Base-by-base conservation (phyloP, 2,888 invertebrate species). In the Cryptus armator region DNA sequence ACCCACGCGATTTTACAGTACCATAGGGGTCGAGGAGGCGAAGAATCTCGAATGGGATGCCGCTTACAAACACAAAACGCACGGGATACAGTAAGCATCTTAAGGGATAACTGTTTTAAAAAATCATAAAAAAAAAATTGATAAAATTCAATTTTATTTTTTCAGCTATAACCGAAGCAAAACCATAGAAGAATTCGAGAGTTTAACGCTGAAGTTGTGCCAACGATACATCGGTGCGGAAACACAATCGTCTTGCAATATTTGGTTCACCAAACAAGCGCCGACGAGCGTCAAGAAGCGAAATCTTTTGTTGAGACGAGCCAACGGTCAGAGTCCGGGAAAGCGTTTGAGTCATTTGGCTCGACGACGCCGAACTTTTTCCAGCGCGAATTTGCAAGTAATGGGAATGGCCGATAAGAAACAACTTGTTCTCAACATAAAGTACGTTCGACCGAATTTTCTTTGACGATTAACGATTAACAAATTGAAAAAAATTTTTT, bases 301-400 rank as follows among this genome's bases (percentile, higher is more conserved):
- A 53, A 95, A 94, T 89, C 91, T 95, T 83, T 94, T 96, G 46
- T 95, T 95, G 84, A 95, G 95, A 95, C 94, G 94, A 81, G 91
- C 91, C 85, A 92, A 94, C 44, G 94, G 94, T 4, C 94, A 97
- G 91, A 97, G 97, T 1, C 97, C 97, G 0, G 97, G 97, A 0
- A 95, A 97, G 83, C 95, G 97, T 6, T 93, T 97, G 19, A 97
- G 97, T 82, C 97, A 97, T 91, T 94, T 97, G 89, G 97, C 97
- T 1, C 95, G 96, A 78, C 94, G 97, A 7, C 95, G 97, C 72
- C 96, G 96, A 88, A 96, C 97, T 1, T 97, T 97, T 93, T 97
- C 97, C 78, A 97, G 96, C 66, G 96, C 96, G 0, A 96, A 95
- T 92, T 92, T 96, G 83, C 95, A 95, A 89, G 94, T 90, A 62